Base-by-base conservation (phyloP, 2,888 invertebrate genomes). In the Pristionchus entomophagus region DNA sequence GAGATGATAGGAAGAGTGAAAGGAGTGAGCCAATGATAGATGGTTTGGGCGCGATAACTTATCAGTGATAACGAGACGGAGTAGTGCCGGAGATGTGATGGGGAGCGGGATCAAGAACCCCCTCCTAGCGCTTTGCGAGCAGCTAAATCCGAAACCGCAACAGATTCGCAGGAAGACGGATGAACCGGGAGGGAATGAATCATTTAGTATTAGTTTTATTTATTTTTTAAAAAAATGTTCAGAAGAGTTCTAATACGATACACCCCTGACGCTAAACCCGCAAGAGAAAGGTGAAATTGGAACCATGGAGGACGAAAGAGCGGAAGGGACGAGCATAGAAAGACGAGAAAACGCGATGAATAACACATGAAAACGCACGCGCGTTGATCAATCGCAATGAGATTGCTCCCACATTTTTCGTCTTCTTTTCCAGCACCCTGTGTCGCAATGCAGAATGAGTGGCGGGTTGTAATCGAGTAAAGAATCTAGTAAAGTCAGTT, bases 351-450 rank as follows among this genome's bases (percentile, higher is more conserved):
- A 45, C 41, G 73, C 73, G 73, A 73, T 73, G 73, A 73, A 73
- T 73, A 73, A 73, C 73, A 73, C 73, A 73, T 73, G 73, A 73
- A 73, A 73, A 73, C 73, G 73, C 38, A 41, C 26, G 41, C 41
- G 73, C 73, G 45, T 41, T 73, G 73, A 73, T 73, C 73, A 73
- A 73, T 73, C 73, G 73, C 35, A 69, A 26, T 17, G 73, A 45
- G 73, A 73, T 73, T 73, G 73, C 73, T 73, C 73, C 73, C 73
- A 73, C 41, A 73, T 73, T 73, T 73, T 41, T 41, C 73, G 45
- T 65, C 45, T 45, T 10, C 5, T 22, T 14, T 22, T 14, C 56
- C 56, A 22, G 32, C 62, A 62, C 62, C n/a, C n/a, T n/a, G n/a
- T 62, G 32, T 73, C 22, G 41, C 41, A 35, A 73, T 41, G 38